Evolutionary conservation across 2,888 invertebrate species (phyloP), one percentile per base, ranked within the genome.

Genomic region (Mythimna albipuncta): DNA sequence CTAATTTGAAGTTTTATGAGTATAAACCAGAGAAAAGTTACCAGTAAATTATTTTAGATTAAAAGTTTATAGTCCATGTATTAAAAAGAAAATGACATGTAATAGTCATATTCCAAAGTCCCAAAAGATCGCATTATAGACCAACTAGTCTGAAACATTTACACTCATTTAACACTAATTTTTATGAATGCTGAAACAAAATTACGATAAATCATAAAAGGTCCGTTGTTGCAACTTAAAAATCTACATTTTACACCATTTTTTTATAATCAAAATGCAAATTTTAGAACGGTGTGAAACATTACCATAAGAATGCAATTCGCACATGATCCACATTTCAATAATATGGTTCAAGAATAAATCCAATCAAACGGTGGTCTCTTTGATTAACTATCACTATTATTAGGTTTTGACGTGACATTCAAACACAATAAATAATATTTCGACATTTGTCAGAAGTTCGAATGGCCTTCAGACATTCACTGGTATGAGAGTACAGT

Each of bases 381-480:
- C 19, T 73, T 63, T 83, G 78, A 84, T 83, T 76, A 69, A 71
- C 57, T 73, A 63, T 68, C 55, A 1, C 7, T 67, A 52, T 74
- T 84, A 64, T 72, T 66, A 59, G 59, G 32, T 52, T 72, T 78
- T 81, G 81, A 84, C 80, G 77, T 89, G 89, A 85, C 89, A 89
- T 90, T 90, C 81, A 79, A 81, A 83, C 75, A 78, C 76, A 83
- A 89, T 90, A 89, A 87, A 90, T 88, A 84, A 85, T 83, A 85
- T 89, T 89, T 86, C 88, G 79, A 86, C 87, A 88, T 85, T 86
- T 69, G 68, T 76, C 83, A 81, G 86, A 82, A 85, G 85, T 81
- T 74, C 70, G 68, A 82, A 75, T 66, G 83, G 81, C 90, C 90
- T 90, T 89, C 87, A 78, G 71, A 85, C 86, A 86, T 85, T 88